These are phyloP conservation scores for Amphipyra berbera DNA, from an alignment of 2,888 invertebrate species.

Conservation along the genomic window DNA sequence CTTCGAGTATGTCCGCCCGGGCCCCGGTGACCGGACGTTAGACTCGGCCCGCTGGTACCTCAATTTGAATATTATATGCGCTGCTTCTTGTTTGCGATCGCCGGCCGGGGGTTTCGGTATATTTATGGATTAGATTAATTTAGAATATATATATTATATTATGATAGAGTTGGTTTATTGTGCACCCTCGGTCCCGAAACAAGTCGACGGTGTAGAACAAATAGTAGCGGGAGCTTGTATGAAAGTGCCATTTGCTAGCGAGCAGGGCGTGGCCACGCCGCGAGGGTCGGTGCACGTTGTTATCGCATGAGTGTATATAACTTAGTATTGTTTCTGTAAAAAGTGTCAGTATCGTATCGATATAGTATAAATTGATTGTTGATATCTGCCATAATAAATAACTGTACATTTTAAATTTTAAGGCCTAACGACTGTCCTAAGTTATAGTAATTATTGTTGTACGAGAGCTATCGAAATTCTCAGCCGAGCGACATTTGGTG, in stretches of 20 bases:
- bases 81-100: conserved; percentile 63
- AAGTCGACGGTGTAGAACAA: conserved; percentile 50
- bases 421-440: conserved; percentile 89
- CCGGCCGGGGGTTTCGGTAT: conserved; percentile 65
- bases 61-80: conserved; percentile 65
- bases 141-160: conserved; percentile 64
- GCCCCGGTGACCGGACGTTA: conserved; percentile 30
- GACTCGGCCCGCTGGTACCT: conserved; percentile 57
- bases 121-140: conserved; percentile 76
- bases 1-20: conserved; percentile 26
- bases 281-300: conserved; percentile 71
- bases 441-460: conserved; percentile 82
- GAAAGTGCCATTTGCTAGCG: conserved; percentile 77
- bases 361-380: conserved; percentile 86
- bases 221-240: conserved; percentile 60
- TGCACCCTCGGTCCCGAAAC: conserved; percentile 62
- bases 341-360: conserved; percentile 83
- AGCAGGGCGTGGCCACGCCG: conserved; percentile 60
- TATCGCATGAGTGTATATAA: conserved; percentile 76
- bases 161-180: conserved; percentile 64
- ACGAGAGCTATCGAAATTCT: conserved; percentile 72
- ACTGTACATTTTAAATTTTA: conserved; percentile 86
- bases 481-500: conserved; percentile 66
- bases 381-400: conserved; percentile 89
- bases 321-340: conserved; percentile 82